Percentiles rank a stretch among this genome's conserved stretches.
phyloP scores from a whole-genome alignment of 1,140 invertebrate species.

The Diorhabda sublineata region DNA sequence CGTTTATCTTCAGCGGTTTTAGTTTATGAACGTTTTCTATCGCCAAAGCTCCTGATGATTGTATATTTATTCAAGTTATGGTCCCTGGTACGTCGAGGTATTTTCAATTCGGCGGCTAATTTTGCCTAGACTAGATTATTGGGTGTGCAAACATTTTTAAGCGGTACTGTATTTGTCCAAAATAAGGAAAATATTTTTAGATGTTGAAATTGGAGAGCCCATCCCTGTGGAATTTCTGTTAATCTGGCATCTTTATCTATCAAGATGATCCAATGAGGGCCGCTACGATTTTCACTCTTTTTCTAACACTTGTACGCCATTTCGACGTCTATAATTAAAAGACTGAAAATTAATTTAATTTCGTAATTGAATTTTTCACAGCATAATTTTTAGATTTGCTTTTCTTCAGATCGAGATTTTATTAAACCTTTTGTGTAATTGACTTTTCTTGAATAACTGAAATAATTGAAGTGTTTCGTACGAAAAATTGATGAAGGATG shows the following conservation, averaged over 20 bases:
- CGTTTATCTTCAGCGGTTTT: too few species aligned
- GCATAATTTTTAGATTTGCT: slow-evolving; percentile 20
- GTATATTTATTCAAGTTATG: too few species aligned
- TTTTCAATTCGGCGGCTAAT: too few species aligned
- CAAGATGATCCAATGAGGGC: slow-evolving; percentile 5
- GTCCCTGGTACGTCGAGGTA: too few species aligned
- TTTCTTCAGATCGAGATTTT: slow-evolving; percentile 19
- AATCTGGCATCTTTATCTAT: slow-evolving; percentile 19
- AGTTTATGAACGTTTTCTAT: too few species aligned
- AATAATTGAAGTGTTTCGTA: slow-evolving; percentile 5
- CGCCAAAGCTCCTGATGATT: too few species aligned
- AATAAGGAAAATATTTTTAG: too few species aligned
- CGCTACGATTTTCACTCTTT: slow-evolving; percentile 30
- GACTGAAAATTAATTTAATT: slow-evolving; percentile 42
- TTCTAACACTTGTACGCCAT: slow-evolving; percentile 41
- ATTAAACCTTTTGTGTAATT: slow-evolving; percentile 19
- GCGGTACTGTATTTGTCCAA: too few species aligned
- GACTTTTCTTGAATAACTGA: slow-evolving; percentile 12
- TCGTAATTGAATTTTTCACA: slow-evolving; percentile 40
- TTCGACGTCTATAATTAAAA: slow-evolving; percentile 41
- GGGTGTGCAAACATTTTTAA: too few species aligned
- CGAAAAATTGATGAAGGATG: slow-evolving; percentile 1
- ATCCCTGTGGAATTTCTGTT: background rate
- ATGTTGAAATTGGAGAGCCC: background rate
- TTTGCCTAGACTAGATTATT: too few species aligned